Percentiles rank a stretch among this genome's conserved stretches.
Evolutionary conservation across 2,797 vertebrate species (phyloP).

Genomic region (Tauraco hartlaubi): DNA sequence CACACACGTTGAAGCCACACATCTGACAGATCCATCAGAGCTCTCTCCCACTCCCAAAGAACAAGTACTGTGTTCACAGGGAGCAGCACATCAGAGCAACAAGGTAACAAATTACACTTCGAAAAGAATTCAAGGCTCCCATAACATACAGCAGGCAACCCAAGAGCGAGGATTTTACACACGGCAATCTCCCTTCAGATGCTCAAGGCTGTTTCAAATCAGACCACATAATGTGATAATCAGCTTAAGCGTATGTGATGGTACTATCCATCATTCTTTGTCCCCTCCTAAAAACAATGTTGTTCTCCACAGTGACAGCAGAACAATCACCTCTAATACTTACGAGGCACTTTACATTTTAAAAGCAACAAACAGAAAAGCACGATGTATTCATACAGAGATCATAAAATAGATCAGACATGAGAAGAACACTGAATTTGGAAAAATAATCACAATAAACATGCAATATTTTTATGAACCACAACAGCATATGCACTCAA

Average conservation of each 20-base stretch:
- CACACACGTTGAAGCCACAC: background rate
- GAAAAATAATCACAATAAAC: conserved; percentile 14
- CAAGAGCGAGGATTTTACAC: conserved; percentile 36
- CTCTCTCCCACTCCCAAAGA: conserved; percentile 35
- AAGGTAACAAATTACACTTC: background rate
- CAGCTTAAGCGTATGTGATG: background rate
- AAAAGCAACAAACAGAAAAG: background rate
- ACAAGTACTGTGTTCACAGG: background rate
- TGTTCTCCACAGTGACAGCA: background rate
- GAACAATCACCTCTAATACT: background rate
- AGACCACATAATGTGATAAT: background rate
- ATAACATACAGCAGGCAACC: conserved; percentile 50
- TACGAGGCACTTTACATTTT: background rate
- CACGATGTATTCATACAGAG: background rate
- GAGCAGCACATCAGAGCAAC: background rate
- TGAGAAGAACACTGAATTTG: background rate
- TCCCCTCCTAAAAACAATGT: background rate
- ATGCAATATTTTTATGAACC: background rate
- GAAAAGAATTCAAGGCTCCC: conserved; percentile 15
- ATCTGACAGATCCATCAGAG: background rate
- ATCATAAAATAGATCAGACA: background rate
- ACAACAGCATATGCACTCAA: background rate
- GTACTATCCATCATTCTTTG: background rate
- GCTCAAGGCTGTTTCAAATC: background rate
- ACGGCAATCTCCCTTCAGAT: background rate